phyloP scores from a whole-genome alignment of 2,888 invertebrate species.

The Trissonchulus sp. region DNA sequence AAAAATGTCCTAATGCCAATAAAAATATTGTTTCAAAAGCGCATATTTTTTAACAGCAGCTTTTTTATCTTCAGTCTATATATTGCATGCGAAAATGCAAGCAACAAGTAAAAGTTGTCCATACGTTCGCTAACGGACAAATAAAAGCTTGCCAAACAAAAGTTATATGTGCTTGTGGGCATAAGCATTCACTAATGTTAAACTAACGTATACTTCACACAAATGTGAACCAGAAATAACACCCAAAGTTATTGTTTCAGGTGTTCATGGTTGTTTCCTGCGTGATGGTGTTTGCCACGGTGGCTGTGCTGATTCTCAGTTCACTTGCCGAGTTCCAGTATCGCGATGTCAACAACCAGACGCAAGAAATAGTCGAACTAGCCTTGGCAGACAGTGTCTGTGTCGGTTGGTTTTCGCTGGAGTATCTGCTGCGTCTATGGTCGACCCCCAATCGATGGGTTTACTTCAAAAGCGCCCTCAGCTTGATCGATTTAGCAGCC shows the following conservation, averaged over 20 bases:
- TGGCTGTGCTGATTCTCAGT: slow-evolving; percentile 24
- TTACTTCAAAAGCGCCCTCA: slow-evolving; percentile 21
- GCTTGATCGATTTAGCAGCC: slow-evolving; percentile 23
- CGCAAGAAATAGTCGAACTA: neutral
- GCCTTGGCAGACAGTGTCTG: slow-evolving; percentile 17
- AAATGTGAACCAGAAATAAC: too few species aligned
- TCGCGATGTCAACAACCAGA: neutral
- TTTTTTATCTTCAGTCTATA: too few species aligned
- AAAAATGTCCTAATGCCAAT: too few species aligned
- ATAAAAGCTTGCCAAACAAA: too few species aligned
- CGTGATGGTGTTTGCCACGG: slow-evolving; percentile 19
- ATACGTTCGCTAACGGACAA: too few species aligned
- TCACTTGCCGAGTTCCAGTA: slow-evolving; percentile 27
- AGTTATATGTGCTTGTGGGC: too few species aligned
- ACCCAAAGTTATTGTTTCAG: slow-evolving; percentile 3
- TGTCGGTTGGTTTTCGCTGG: slow-evolving; percentile 28
- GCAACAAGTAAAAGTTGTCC: neutral
- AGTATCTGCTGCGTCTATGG: slow-evolving; percentile 27
- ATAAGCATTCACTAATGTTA: too few species aligned
- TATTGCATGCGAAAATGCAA: too few species aligned
- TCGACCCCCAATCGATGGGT: slow-evolving; percentile 7
- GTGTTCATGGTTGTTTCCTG: slow-evolving; percentile 16
- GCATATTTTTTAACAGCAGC: too few species aligned
- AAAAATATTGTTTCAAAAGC: too few species aligned
- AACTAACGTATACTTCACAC: too few species aligned